Base-by-base conservation (phyloP, 2,888 invertebrate genomes). In the Sacculina carcini region DNA sequence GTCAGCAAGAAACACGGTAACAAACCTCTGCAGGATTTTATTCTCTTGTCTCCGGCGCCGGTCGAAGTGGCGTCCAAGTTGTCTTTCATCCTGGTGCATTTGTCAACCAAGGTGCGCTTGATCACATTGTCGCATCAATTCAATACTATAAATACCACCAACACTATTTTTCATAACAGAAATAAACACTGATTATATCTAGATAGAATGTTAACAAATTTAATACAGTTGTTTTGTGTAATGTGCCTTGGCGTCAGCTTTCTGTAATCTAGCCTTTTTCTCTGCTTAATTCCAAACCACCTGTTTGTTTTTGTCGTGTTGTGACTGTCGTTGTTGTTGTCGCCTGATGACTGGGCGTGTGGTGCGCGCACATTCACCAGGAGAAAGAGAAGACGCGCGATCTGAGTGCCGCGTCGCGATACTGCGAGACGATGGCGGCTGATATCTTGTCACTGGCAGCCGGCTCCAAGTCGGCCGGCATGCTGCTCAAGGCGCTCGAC, bases 341-440 rank as follows among this genome's bases (percentile, higher is more conserved):
- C n/a, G n/a, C n/a, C n/a, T n/a, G n/a, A n/a, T n/a, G n/a, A n/a
- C n/a, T n/a, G n/a, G n/a, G n/a, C n/a, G n/a, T n/a, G n/a, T n/a
- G n/a, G n/a, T 23, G 6, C n/a, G n/a, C n/a, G 3, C 12, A 14
- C 7, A 14, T 29, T 21, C 31, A 12, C 59, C 62, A 78, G 76
- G 94, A 96, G 69, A 96, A 98, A 70, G 98, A 98, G 69, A 74
- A 98, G 64, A 89, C 94, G 55, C 86, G 86, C 69, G 98, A 98
- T 69, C 72, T 98, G 58, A 81, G 87, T 61, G 81, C 84, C 26
- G 94, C 94, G 34, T 87, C 90, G 9, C 86, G 86, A 63, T 90
- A 86, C 67, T 94, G 94, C 65, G 96, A 98, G 68, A 76, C 78
- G 23, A 92, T 98, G 89, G 98, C 96, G 5, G 92, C 92, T 0